Percentiles rank a stretch among this genome's conserved stretches.
Conservation (phyloP, 2,113 vertebrate genomes). For the Laticauda laticaudata region DNA sequence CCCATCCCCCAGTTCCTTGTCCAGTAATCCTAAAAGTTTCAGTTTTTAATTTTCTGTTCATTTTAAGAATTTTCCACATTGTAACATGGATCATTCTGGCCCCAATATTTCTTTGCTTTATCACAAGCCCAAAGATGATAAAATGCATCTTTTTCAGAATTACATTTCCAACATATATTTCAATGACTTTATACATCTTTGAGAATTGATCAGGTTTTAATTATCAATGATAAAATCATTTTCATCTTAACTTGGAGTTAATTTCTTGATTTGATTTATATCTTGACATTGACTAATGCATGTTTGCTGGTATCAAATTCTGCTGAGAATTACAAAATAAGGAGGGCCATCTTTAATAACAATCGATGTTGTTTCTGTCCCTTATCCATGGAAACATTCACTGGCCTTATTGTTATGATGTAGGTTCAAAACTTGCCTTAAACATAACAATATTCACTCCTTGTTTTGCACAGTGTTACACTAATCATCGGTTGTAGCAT, state of each 20-base stretch:
- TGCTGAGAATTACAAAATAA: background rate
- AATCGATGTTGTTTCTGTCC: background rate
- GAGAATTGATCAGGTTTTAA: background rate
- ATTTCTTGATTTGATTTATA: background rate
- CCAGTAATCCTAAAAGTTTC: background rate
- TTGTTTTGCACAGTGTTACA: background rate
- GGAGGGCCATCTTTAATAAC: background rate
- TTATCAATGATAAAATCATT: background rate
- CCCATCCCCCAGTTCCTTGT: background rate
- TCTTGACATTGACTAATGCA: background rate
- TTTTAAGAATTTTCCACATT: background rate
- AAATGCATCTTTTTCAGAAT: background rate
- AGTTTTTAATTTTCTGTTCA: background rate
- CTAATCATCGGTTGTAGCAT: background rate
- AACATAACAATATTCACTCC: background rate
- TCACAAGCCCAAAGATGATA: background rate
- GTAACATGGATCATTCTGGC: background rate
- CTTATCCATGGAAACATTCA: background rate
- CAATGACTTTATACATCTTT: background rate
- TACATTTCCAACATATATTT: background rate
- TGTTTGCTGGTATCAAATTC: background rate
- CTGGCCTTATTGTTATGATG: background rate
- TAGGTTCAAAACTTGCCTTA: background rate
- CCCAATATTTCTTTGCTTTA: background rate
- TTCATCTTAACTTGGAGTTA: background rate